Evolutionary conservation across 1,140 invertebrate species (phyloP).

Genomic region (Stenopsyche tienmushanensis): DNA sequence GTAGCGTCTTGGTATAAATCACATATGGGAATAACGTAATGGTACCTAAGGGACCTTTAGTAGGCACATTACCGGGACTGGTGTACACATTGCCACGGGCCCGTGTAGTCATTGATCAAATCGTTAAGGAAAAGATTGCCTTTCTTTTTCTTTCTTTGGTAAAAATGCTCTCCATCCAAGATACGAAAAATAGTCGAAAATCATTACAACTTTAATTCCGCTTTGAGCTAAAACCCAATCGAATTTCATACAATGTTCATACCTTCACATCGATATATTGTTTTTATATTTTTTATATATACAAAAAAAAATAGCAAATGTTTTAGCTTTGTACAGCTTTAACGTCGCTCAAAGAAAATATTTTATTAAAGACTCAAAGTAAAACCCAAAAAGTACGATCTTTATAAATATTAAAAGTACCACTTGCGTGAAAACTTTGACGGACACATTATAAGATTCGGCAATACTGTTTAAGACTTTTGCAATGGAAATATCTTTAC

Average conservation of each 20-base stretch:
- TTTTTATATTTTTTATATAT: too few species aligned
- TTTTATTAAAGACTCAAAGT: background rate
- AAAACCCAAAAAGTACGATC: too few species aligned
- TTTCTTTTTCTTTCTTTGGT: conserved; percentile 7
- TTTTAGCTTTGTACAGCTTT: background rate
- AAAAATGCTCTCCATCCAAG: background rate
- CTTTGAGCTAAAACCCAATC: too few species aligned
- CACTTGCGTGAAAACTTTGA: too few species aligned
- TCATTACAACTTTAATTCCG: background rate
- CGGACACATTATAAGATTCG: too few species aligned
- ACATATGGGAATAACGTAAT: conserved; percentile 27
- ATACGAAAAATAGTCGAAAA: background rate
- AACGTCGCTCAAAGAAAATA: background rate
- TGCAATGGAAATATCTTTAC: too few species aligned
- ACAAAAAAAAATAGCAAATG: too few species aligned
- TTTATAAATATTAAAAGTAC: too few species aligned
- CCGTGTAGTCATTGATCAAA: conserved; percentile 24
- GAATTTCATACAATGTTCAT: background rate
- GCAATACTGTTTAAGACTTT: too few species aligned
- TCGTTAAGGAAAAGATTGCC: conserved; percentile 10
- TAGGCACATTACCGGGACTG: conserved; percentile 13
- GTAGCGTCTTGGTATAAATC: conserved; percentile 17
- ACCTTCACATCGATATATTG: background rate
- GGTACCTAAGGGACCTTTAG: conserved; percentile 21
- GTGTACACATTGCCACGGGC: background rate